Evolutionary conservation across 2,888 invertebrate species (phyloP).

Genomic region (Deladenus siricidicola): DNA sequence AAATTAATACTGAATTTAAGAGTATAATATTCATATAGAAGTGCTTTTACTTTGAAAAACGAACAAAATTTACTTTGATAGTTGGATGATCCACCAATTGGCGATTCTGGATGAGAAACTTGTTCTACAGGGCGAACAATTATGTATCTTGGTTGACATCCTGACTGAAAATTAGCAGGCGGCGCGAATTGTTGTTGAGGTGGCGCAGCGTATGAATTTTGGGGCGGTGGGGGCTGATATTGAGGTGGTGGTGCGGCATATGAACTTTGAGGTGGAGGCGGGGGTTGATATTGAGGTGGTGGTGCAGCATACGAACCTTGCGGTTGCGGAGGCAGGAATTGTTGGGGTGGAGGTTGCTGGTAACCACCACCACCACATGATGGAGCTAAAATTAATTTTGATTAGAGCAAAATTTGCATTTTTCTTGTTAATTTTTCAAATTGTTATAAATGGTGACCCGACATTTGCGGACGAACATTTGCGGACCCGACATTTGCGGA

Average conservation of each 20-base stretch:
- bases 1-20: neutral
- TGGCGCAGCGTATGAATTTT: conserved; percentile 5
- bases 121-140: conserved; percentile 28
- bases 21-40: too few relatives aligned
- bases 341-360: neutral
- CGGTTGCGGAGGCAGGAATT: neutral
- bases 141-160: conserved; percentile 19
- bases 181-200: neutral
- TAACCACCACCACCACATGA: too few relatives aligned
- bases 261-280: conserved; percentile 11
- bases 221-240: conserved; percentile 6
- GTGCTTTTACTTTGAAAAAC: too few relatives aligned
- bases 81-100: neutral
- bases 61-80: conserved; percentile 7
- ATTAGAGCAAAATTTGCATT: too few relatives aligned
- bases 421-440: too few relatives aligned
- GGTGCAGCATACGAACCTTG: conserved; percentile 6
- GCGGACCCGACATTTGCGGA: too few relatives aligned
- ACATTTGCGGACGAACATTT: too few relatives aligned
- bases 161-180: conserved; percentile 7
- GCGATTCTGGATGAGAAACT: conserved; percentile 1
- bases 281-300: conserved; percentile 4
- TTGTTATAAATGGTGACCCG: too few relatives aligned
- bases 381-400: too few relatives aligned
- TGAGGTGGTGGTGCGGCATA: conserved; percentile 7